phyloP scores from a whole-genome alignment of 2,888 invertebrate genomes.

The Leptura quadrifasciata region DNA sequence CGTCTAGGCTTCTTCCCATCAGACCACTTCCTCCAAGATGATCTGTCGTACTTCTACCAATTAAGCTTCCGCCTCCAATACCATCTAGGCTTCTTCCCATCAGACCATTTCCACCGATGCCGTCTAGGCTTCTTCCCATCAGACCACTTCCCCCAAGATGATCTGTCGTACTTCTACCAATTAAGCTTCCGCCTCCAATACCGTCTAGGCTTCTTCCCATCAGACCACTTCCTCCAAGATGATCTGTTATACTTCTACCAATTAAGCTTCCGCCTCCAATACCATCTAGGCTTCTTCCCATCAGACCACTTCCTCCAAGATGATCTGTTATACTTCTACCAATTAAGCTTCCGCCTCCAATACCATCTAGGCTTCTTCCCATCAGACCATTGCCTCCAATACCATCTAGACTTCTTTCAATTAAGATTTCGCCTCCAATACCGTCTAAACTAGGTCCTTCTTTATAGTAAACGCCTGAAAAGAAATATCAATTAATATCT shows the following conservation, averaged over 20 bases:
- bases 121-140: conserved; percentile 43
- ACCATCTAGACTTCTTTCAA: conserved; percentile 35
- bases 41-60: background rate
- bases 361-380: background rate
- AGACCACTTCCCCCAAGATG: background rate
- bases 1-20: conserved; percentile 44
- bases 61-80: background rate
- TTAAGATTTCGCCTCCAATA: conserved; percentile 53
- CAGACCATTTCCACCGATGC: conserved; percentile 56
- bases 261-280: conserved; percentile 52
- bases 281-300: conserved; percentile 43
- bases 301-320: conserved; percentile 51
- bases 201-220: conserved; percentile 46
- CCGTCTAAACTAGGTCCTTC: conserved; percentile 37
- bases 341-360: background rate
- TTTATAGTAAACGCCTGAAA: background rate
- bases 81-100: conserved; percentile 36
- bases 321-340: conserved; percentile 50
- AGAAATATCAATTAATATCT: background rate
- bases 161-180: background rate
- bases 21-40: background rate
- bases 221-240: conserved; percentile 54
- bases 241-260: conserved; percentile 42
- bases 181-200: conserved; percentile 1
- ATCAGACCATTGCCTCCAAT: background rate